Evolutionary conservation across 2,113 vertebrate genomes (phyloP), one percentile per base, ranked within the genome.

Genomic region (Copsychus sechellarum): DNA sequence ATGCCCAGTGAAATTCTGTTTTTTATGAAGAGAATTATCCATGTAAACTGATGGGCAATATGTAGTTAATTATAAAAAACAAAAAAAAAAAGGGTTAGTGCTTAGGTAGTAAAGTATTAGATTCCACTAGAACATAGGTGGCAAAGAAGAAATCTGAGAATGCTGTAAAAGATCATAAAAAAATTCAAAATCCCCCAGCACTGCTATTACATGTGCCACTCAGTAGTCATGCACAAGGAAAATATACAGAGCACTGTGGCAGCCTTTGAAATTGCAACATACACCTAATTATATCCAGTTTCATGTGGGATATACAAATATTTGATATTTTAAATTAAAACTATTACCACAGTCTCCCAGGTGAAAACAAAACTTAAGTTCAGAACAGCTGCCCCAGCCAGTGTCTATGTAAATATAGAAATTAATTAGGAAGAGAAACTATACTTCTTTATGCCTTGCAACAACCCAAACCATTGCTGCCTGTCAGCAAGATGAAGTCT

Each of bases 81-180:
- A 56, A 65, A 77, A 81, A n/a, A 36, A 57, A 51, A 69, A 73
- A 21, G 3, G 7, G 28, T 50, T 36, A 53, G 26, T 40, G 33
- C 26, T 71, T 67, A 51, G 29, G 50, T 29, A 66, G 18, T n/a
- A 24, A 83, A 45, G 12, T 34, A 22, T 50, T 45, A 45, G 24
- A 45, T 83, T 61, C 62, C 45, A 33, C 26, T 31, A 62, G 24
- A 93, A 82, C 1, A 14, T 6, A 54, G 20, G 71, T 78, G 36
- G 16, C 82, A 78, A 79, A 95, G 13, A 89, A 78, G 57, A 90
- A 96, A 94, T 47, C 19, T 26, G 87, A 87, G 77, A 90, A 74
- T 62, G 14, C 12, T 69, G 3, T 76, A 92, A 21, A 36, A 79
- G 56, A 66, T 29, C 8, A 28, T 54, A 9, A 79, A 80, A 72